Conservation (phyloP, 2,888 invertebrate genomes). For the Eupithecia pulchellata region DNA sequence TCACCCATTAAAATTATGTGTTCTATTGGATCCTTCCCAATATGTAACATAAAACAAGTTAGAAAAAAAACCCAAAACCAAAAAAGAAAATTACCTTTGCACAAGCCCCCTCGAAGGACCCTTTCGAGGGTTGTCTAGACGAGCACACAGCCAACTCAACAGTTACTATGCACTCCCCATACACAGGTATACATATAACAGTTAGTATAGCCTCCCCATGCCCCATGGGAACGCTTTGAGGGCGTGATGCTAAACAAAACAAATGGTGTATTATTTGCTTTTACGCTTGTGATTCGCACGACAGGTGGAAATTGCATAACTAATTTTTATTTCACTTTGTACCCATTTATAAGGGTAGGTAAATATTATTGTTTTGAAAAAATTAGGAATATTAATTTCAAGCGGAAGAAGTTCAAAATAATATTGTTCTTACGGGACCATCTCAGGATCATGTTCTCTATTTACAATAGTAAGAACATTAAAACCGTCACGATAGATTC, state of each 20-base stretch:
- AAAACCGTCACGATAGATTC: too few relatives aligned
- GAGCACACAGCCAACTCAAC: background rate
- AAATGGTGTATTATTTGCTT: conserved; percentile 1
- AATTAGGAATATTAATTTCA: too few relatives aligned
- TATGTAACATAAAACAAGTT: background rate
- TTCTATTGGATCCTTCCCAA: background rate
- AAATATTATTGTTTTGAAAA: too few relatives aligned
- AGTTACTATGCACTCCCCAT: background rate
- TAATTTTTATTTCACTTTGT: background rate
- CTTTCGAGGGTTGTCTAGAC: conserved; percentile 18
- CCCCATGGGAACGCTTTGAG: background rate
- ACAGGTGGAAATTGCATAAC: background rate
- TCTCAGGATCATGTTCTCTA: too few relatives aligned
- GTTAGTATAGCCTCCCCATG: conserved; percentile 6
- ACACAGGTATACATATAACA: conserved; percentile 14
- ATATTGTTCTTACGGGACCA: too few relatives aligned
- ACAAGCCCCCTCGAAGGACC: background rate
- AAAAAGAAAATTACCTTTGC: conserved; percentile 16
- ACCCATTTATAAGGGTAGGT: background rate
- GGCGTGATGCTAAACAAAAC: conserved; percentile 8
- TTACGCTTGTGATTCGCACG: background rate
- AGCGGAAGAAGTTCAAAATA: too few relatives aligned
- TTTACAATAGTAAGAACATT: too few relatives aligned
- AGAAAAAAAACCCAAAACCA: background rate
- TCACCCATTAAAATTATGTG: background rate